Evolutionary conservation across 2,797 vertebrate genomes (phyloP).

Genomic region (Characodon lateralis): DNA sequence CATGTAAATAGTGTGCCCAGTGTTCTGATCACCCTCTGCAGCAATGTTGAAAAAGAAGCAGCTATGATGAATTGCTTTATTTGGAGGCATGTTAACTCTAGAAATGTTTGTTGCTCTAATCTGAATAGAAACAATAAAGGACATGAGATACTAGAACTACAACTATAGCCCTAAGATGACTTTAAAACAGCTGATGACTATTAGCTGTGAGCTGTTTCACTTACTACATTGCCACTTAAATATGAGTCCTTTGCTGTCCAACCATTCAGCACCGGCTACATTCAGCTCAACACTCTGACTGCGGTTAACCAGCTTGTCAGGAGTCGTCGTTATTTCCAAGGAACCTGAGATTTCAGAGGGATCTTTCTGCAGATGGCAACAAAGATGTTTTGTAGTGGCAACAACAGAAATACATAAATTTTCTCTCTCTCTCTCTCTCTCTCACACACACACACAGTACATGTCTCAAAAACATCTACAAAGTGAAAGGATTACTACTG

Average conservation of each 20-base stretch:
- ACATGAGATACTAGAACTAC: not conserved
- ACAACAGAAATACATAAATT: not conserved
- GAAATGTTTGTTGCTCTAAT: not conserved
- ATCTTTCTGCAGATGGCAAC: conserved; percentile 57
- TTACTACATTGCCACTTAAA: conserved; percentile 81
- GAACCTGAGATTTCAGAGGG: conserved; percentile 14
- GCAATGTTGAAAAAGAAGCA: not conserved
- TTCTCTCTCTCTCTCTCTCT: too few species aligned
- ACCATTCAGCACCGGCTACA: conserved; percentile 42
- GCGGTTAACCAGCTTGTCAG: conserved; percentile 57
- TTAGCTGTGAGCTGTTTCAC: conserved; percentile 30
- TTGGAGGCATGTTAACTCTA: not conserved
- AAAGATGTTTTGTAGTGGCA: conserved; percentile 17
- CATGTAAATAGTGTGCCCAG: not conserved
- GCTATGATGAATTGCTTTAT: not conserved
- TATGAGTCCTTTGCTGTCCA: conserved; percentile 39
- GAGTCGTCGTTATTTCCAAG: conserved; percentile 65
- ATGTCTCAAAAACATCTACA: not conserved
- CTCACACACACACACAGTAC: not conserved
- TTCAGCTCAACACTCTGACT: conserved; percentile 61
- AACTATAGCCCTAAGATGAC: not conserved
- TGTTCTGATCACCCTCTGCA: not conserved
- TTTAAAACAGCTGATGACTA: not conserved
- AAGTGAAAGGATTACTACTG: not conserved
- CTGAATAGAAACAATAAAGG: not conserved